Conservation (phyloP, 2,113 vertebrate genomes). For the Gallinago jamesoni region DNA sequence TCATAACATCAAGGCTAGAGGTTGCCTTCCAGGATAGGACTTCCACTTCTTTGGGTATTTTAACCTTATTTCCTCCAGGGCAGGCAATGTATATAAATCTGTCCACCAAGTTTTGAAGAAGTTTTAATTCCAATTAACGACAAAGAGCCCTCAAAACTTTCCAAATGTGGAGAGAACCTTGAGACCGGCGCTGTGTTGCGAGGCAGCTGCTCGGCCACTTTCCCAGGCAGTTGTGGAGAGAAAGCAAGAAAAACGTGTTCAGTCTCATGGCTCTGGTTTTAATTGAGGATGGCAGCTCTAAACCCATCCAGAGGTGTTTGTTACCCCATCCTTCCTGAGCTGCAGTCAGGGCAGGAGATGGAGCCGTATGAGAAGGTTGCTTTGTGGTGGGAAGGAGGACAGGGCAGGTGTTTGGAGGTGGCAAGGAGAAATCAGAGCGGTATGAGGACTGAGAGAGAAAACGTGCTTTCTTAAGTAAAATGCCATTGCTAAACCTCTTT, state of each 20-base stretch:
- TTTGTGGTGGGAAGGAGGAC: background rate
- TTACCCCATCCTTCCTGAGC: background rate
- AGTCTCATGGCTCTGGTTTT: background rate
- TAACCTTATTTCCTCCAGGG: background rate
- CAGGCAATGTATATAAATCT: fast-evolving
- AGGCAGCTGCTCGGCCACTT: background rate
- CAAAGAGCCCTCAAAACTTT: background rate
- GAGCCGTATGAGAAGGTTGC: background rate
- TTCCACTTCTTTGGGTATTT: background rate
- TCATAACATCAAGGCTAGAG: fast-evolving
- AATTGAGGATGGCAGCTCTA: background rate
- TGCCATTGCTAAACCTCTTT: background rate
- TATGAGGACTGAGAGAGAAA: background rate
- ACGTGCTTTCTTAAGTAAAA: background rate
- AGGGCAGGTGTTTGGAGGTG: fast-evolving
- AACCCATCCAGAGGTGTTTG: fast-evolving
- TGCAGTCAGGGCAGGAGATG: background rate
- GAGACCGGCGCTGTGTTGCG: background rate
- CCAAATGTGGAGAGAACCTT: fast-evolving
- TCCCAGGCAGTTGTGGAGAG: fast-evolving
- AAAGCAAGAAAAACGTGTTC: background rate
- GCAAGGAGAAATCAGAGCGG: background rate
- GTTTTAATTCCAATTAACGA: background rate
- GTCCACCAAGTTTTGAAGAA: background rate
- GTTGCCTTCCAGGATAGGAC: background rate